Conservation (phyloP, 2,113 vertebrate genomes). For the Tricholaema leucomelas region DNA sequence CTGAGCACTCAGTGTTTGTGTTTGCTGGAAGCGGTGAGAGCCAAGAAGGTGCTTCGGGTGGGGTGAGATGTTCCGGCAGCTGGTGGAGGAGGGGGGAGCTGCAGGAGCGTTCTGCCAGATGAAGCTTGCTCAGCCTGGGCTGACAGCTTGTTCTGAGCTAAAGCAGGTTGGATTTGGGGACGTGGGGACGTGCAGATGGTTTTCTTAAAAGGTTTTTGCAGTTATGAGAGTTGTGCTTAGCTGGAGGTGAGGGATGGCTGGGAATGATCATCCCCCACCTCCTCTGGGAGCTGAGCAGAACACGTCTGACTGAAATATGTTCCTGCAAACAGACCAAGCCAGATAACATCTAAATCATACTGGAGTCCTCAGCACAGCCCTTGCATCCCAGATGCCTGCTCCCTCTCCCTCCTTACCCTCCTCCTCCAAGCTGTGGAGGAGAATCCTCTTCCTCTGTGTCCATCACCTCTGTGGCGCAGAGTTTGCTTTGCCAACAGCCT, state of each 20-base stretch:
- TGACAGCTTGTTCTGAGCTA: neutral
- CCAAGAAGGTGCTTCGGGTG: neutral
- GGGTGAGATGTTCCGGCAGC: neutral
- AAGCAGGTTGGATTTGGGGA: neutral
- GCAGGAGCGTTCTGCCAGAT: neutral
- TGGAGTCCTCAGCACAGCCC: neutral
- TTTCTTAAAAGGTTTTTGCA: neutral
- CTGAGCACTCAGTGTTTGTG: fast-evolving
- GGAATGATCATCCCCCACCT: neutral
- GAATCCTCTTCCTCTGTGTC: too few relatives aligned
- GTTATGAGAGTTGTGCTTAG: neutral
- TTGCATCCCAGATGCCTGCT: neutral
- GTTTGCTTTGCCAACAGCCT: too few relatives aligned
- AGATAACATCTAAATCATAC: neutral
- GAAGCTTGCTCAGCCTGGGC: neutral
- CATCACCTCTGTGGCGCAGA: too few relatives aligned
- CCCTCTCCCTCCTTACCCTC: neutral
- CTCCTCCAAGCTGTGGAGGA: neutral
- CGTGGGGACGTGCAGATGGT: neutral
- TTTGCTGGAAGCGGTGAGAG: neutral
- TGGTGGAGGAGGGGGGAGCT: neutral
- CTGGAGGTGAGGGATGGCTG: neutral
- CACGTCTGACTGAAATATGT: neutral
- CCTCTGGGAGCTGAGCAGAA: neutral
- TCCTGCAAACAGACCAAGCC: neutral